A percentile compares a stretch with the other conserved stretches of the same genome.
Conservation (phyloP, 2,888 invertebrate species). For the Lampropteryx suffumata region DNA sequence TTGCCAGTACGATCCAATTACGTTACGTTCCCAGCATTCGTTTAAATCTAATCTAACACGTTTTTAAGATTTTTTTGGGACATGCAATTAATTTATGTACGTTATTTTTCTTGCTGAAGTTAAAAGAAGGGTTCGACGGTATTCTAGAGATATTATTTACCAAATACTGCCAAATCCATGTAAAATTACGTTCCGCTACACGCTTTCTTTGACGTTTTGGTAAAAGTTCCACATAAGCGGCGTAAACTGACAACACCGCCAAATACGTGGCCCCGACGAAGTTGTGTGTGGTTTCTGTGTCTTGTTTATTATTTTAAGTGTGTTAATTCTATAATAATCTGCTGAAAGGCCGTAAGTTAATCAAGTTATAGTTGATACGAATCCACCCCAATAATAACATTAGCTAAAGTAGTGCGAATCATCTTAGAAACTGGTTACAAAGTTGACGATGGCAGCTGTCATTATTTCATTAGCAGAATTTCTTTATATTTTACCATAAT, state of each 20-base stretch:
- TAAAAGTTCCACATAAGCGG: slow-evolving; percentile 82
- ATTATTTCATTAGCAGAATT: slow-evolving; percentile 40
- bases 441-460: slow-evolving; percentile 35
- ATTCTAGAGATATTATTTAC: too few relatives aligned
- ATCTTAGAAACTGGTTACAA: slow-evolving; percentile 37
- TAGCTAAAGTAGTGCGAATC: slow-evolving; percentile 27
- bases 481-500: slow-evolving; percentile 39
- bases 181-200: slow-evolving; percentile 47
- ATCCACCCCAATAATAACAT: slow-evolving; percentile 27
- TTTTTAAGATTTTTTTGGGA: too few relatives aligned
- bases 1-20: slow-evolving; percentile 13
- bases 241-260: slow-evolving; percentile 70
- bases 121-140: too few relatives aligned
- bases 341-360: slow-evolving; percentile 66
- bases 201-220: slow-evolving; percentile 42
- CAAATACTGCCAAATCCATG: too few relatives aligned
- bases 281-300: slow-evolving; percentile 61
- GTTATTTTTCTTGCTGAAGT: too few relatives aligned
- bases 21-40: too few relatives aligned
- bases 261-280: slow-evolving; percentile 80
- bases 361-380: slow-evolving; percentile 31
- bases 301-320: slow-evolving; percentile 76
- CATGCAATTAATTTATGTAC: too few relatives aligned
- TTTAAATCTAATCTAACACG: too few relatives aligned
- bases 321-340: slow-evolving; percentile 58